A percentile compares a stretch with the other conserved stretches of the same genome.
Evolutionary conservation across 2,797 vertebrate genomes (phyloP).

Genomic region (Spinibarbus caldwelli): DNA sequence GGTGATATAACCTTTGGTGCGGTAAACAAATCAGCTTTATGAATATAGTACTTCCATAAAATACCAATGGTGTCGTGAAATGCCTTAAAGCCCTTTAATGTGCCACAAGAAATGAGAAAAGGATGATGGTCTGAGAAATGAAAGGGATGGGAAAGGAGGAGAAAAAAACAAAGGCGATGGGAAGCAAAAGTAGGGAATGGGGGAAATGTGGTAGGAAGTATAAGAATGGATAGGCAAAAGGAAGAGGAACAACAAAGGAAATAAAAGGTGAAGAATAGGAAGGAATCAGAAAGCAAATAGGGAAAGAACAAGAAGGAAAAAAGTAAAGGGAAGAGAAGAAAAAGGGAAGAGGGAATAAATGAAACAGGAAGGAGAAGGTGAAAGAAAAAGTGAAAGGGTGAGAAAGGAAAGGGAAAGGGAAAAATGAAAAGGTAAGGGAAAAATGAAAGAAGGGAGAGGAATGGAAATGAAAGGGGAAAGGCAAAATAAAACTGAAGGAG

Average conservation of each 20-base stretch:
- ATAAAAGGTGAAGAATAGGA: background rate
- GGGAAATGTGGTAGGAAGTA: background rate
- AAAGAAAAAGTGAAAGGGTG: background rate
- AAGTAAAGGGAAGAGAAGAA: background rate
- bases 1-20: slow-evolving; percentile 1
- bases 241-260: background rate
- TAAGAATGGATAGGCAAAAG: background rate
- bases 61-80: background rate
- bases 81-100: background rate
- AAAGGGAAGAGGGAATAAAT: background rate
- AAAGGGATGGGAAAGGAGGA: background rate
- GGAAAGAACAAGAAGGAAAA: background rate
- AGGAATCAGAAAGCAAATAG: background rate
- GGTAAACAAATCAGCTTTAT: slow-evolving; percentile 30
- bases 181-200: background rate
- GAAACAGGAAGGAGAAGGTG: background rate
- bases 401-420: background rate
- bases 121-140: background rate
- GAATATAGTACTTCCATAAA: slow-evolving; percentile 8
- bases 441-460: background rate
- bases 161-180: background rate
- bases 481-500: background rate
- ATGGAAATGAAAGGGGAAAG: background rate
- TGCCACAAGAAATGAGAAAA: background rate
- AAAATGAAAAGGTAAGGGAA: background rate